Evolutionary conservation across 2,888 invertebrate species (phyloP).

Genomic region (Netelia melanura): DNA sequence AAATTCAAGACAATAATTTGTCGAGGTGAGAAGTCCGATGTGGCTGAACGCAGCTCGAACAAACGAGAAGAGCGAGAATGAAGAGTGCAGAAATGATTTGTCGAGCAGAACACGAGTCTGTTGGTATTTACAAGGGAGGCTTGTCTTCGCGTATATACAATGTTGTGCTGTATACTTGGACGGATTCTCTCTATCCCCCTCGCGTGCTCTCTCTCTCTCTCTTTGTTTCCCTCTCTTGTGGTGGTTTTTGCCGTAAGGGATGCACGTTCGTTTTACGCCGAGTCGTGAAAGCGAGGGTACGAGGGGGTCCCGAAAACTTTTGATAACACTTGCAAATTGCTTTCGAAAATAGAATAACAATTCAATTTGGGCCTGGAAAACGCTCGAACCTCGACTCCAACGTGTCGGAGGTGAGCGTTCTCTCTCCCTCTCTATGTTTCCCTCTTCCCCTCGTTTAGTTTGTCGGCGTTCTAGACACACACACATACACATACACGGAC

Average conservation of each 20-base stretch:
- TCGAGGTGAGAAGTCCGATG: conserved; percentile 1
- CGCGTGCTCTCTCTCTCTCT: neutral
- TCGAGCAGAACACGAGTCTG: conserved; percentile 15
- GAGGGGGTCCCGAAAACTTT: conserved; percentile 80
- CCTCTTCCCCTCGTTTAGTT: conserved; percentile 48
- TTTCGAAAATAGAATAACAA: conserved; percentile 85
- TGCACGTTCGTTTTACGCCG: conserved; percentile 58
- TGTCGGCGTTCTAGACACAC: conserved; percentile 11
- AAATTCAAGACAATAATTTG: conserved; percentile 9
- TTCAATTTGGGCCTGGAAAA: conserved; percentile 82
- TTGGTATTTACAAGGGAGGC: conserved; percentile 45
- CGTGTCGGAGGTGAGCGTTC: conserved; percentile 68
- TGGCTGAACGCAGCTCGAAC: conserved; percentile 30
- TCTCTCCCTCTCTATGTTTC: conserved; percentile 26
- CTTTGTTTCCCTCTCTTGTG: conserved; percentile 10
- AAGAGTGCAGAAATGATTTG: conserved; percentile 22
- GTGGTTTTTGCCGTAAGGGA: conserved; percentile 43
- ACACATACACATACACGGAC: neutral
- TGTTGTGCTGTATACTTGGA: neutral
- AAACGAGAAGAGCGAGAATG: conserved; percentile 17
- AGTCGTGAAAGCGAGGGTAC: conserved; percentile 58
- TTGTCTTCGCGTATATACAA: conserved; percentile 3
- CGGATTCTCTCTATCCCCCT: neutral
- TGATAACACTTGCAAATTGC: conserved; percentile 85
- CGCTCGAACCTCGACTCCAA: conserved; percentile 71